phyloP scores from a whole-genome alignment of 2,113 vertebrate genomes.

The human region GRCh38 chr6:131032501-131033000 shows the following conservation, averaged over 20 bases:
- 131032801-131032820: background rate
- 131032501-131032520: slow-evolving; percentile 2
- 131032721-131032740: background rate
- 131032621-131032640: background rate
- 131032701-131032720: background rate
- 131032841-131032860: background rate
- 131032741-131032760: background rate
- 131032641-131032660: background rate
- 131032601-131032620: background rate
- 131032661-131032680: background rate
- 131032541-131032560: background rate
- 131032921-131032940: background rate
- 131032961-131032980: too few species aligned
- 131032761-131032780: background rate
- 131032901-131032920: background rate
- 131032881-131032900: background rate
- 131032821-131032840: background rate
- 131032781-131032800: background rate
- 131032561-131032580: background rate
- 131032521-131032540: background rate
- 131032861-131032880: background rate
- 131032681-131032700: background rate
- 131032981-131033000: too few species aligned
- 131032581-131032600: background rate
- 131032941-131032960: too few species aligned